A percentile compares a stretch with the other conserved stretches of the same genome.
These are phyloP conservation scores for Psilanteris sp. DNA, from an alignment of 1,140 invertebrate species.

Conservation along the genomic window DNA sequence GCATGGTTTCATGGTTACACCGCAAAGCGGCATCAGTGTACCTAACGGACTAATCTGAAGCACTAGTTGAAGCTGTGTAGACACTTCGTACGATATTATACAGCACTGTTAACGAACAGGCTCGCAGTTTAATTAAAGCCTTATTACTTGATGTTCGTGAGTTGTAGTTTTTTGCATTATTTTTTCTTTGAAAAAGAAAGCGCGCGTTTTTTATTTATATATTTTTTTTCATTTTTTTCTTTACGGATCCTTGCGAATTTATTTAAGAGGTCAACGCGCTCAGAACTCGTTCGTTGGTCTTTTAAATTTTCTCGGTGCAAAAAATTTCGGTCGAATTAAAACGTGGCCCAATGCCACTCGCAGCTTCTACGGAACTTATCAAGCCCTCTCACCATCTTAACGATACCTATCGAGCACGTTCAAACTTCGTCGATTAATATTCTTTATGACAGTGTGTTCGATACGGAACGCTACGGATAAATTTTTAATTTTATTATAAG, in stretches of 20 bases:
- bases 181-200: constrained; percentile 11
- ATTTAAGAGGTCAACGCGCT: background rate
- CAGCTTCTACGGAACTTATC: constrained; percentile 16
- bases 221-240: constrained; percentile 8
- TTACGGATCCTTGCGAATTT: background rate
- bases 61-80: constrained; percentile 58
- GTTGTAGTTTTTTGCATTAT: constrained; percentile 3
- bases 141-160: constrained; percentile 22
- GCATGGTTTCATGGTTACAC: constrained; percentile 55
- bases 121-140: constrained; percentile 70
- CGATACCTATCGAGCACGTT: constrained; percentile 30
- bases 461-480: constrained; percentile 9
- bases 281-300: constrained; percentile 7
- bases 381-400: constrained; percentile 24
- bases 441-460: constrained; percentile 5
- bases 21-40: constrained; percentile 61
- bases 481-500: constrained; percentile 21
- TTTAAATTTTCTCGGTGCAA: constrained; percentile 18
- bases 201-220: constrained; percentile 5
- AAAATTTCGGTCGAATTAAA: constrained; percentile 22
- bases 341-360: constrained; percentile 10
- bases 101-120: constrained; percentile 66
- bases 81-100: constrained; percentile 63
- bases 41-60: constrained; percentile 64
- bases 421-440: constrained; percentile 43